Evolutionary conservation across 2,113 vertebrate genomes (phyloP).

Genomic region (Salminus brasiliensis): DNA sequence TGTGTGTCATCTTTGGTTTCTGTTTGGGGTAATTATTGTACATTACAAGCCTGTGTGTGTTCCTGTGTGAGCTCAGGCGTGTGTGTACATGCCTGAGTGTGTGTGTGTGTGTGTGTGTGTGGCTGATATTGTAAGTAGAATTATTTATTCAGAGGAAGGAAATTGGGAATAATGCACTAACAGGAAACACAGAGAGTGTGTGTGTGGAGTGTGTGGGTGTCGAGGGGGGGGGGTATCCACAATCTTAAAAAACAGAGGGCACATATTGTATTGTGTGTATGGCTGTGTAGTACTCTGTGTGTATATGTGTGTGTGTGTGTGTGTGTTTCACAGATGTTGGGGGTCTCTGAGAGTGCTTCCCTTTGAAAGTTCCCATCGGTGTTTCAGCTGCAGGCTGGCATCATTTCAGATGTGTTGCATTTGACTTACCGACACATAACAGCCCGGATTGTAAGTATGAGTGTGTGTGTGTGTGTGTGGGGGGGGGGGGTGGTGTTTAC

Average conservation of each 20-base stretch:
- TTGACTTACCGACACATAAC: background rate
- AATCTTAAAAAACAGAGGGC: conserved; percentile 19
- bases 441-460: background rate
- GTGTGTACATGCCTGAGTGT: conserved; percentile 28
- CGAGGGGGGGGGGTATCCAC: conserved; percentile 3
- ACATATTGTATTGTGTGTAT: too few species aligned
- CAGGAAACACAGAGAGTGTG: conserved; percentile 48
- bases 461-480: conserved; percentile 2
- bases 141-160: conserved; percentile 41
- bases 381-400: conserved; percentile 1
- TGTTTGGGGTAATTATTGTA: conserved; percentile 43
- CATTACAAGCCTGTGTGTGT: conserved; percentile 26
- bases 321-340: background rate
- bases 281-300: too few species aligned
- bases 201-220: background rate
- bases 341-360: conserved; percentile 14
- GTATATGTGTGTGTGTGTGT: conserved; percentile 29
- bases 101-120: background rate
- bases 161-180: conserved; percentile 49
- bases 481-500: background rate
- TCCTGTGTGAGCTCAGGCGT: background rate
- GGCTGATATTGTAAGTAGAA: conserved; percentile 28
- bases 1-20: conserved; percentile 37
- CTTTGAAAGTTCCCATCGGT: conserved; percentile 27
- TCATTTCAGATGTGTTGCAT: conserved; percentile 1